Conservation (phyloP, 2,113 vertebrate species). For the Puma concolor region DNA sequence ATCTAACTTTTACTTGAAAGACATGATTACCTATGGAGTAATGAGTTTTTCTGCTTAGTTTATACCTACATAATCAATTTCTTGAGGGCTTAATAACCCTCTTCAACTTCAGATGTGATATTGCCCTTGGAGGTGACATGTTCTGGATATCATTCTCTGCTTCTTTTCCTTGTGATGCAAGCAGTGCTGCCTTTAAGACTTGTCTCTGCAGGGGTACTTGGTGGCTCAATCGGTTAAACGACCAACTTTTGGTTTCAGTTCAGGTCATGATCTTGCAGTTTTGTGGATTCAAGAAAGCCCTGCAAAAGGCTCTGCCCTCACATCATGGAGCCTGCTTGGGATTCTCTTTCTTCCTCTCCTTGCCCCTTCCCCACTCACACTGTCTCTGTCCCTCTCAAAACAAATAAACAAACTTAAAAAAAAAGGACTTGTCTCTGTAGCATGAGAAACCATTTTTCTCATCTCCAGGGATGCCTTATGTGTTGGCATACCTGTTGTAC, state of each 20-base stretch:
- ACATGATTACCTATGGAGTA: neutral
- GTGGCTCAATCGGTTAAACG: no score
- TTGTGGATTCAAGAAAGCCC: no score
- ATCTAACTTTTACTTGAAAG: neutral
- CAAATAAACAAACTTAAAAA: no score
- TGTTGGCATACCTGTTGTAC: neutral
- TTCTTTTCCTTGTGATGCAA: neutral
- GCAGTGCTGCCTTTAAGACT: neutral
- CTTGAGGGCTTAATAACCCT: neutral
- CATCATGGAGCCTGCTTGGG: no score
- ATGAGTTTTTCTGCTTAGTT: neutral
- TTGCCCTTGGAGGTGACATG: neutral
- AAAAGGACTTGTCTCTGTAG: neutral
- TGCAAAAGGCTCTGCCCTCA: no score
- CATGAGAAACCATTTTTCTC: neutral
- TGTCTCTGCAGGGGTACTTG: neutral
- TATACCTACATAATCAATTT: neutral
- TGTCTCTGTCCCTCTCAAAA: no score
- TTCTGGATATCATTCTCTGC: neutral
- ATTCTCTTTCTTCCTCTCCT: no score
- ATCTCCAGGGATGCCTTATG: neutral
- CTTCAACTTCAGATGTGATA: neutral
- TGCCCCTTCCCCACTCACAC: no score
- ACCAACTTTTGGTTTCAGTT: no score
- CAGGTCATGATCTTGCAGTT: no score